Evolutionary conservation across 2,797 vertebrate species (phyloP), one percentile per base, ranked within the genome.

Genomic region (Gallinago solitaria): DNA sequence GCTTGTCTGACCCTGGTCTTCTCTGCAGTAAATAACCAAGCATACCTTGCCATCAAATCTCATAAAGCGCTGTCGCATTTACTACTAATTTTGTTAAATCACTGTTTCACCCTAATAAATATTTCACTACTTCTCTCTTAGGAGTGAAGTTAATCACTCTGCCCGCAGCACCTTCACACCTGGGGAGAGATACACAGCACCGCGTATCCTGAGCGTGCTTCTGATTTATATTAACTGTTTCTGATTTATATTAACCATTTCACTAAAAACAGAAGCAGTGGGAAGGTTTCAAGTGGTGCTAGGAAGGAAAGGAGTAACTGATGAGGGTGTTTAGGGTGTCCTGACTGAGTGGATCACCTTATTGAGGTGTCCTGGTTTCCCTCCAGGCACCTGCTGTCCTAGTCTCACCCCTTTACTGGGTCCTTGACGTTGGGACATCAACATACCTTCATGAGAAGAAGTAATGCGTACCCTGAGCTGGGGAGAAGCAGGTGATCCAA

Each of bases 261-360:
- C 12, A 8, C 21, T 35, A 32, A 27, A 87, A 59, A 25, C 17
- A 6, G 20, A 32, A 9, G 39, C 6, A 4, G 23, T 7, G 6
- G 71, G 45, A 48, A 74, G 27, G 33, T 59, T 82, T 74, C 5
- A 8, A 17, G 45, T 28, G 18, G 15, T 15, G 15, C 12, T 71
- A 41, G 27, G 45, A 11, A n/a, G 35, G 43, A 33, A 65, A 19
- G 9, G 0, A 0, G 9, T 33, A 24, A 32, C 23, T 5, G 45
- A 56, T 45, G 60, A 68, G 39, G 10, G 19, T 19, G 11, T 83
- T 88, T 54, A 41, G 47, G 37, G 13, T 57, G 27, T 69, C 24
- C 35, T 65, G 56, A 47, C 11, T 28, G 60, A 37, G 54, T 15
- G n/a, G 17, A 24, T 2, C 17, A 28, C 16, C 18, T 24, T 73